Evolutionary conservation across 2,888 invertebrate genomes (phyloP).

Genomic region (Nasonia oneida): DNA sequence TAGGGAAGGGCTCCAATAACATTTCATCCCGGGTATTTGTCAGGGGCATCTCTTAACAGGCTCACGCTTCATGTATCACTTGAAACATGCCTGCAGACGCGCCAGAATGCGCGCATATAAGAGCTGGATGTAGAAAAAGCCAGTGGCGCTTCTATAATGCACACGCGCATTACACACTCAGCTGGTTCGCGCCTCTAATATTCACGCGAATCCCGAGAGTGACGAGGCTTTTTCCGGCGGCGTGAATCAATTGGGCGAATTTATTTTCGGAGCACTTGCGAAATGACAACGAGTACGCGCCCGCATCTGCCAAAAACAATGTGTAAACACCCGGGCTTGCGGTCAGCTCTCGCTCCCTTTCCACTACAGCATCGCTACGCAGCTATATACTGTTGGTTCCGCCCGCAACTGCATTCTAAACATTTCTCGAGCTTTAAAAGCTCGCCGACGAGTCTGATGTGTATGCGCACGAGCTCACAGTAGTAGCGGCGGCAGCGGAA

Average conservation of each 20-base stretch:
- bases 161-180: neutral
- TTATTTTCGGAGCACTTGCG: constrained; percentile 27
- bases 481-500: neutral
- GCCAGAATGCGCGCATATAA: neutral
- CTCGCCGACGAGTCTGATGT: neutral
- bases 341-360: neutral
- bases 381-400: neutral
- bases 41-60: constrained; percentile 52
- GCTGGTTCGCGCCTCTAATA: neutral
- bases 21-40: constrained; percentile 53
- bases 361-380: too few relatives aligned
- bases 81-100: constrained; percentile 25
- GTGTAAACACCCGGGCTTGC: constrained; percentile 32
- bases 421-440: constrained; percentile 50
- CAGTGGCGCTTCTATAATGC: neutral
- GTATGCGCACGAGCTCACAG: neutral
- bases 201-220: constrained; percentile 8
- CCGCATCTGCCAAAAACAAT: constrained; percentile 45
- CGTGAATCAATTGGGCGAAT: constrained; percentile 14
- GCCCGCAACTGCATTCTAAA: constrained; percentile 43
- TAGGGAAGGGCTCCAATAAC: constrained; percentile 33
- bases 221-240: constrained; percentile 11
- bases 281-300: neutral
- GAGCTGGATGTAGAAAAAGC: neutral
- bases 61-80: constrained; percentile 53